Evolutionary conservation across 2,797 vertebrate species (phyloP).

Genomic region (Enteromius treurensis): DNA sequence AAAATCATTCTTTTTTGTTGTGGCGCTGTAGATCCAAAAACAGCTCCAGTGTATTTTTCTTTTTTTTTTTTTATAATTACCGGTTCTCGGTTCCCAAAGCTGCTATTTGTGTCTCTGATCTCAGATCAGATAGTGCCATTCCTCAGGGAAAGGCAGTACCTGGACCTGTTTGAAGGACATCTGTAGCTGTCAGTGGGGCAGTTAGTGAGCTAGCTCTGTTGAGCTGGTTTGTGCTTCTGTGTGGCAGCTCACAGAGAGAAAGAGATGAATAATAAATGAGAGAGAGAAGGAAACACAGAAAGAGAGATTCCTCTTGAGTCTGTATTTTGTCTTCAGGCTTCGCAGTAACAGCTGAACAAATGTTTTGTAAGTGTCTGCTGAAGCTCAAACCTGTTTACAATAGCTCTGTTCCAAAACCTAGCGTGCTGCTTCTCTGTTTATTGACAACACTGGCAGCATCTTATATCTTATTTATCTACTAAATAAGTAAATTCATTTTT

Average conservation of each 20-base stretch:
- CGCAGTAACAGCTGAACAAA: slow-evolving; percentile 33
- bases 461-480: background rate
- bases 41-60: too few relatives aligned
- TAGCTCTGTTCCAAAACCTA: slow-evolving; percentile 14
- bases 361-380: slow-evolving; percentile 30
- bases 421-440: background rate
- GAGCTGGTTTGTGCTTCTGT: slow-evolving; percentile 20
- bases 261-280: slow-evolving; percentile 40
- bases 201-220: slow-evolving; percentile 26
- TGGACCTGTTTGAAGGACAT: slow-evolving; percentile 5
- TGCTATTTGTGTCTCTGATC: background rate
- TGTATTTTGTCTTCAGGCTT: slow-evolving; percentile 23
- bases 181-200: slow-evolving; percentile 31
- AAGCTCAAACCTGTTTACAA: slow-evolving; percentile 16
- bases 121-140: background rate
- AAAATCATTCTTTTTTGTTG: too few relatives aligned
- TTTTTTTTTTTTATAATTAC: background rate
- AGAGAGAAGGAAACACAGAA: background rate
- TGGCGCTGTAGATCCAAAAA: too few relatives aligned
- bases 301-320: slow-evolving; percentile 18
- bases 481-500: too few relatives aligned
- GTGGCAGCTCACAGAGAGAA: slow-evolving; percentile 19
- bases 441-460: background rate
- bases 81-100: background rate
- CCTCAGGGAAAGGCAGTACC: background rate